These are phyloP conservation scores for Drosophila macrospina DNA, from an alignment of 2,888 invertebrate genomes.

Conservation along the genomic window DNA sequence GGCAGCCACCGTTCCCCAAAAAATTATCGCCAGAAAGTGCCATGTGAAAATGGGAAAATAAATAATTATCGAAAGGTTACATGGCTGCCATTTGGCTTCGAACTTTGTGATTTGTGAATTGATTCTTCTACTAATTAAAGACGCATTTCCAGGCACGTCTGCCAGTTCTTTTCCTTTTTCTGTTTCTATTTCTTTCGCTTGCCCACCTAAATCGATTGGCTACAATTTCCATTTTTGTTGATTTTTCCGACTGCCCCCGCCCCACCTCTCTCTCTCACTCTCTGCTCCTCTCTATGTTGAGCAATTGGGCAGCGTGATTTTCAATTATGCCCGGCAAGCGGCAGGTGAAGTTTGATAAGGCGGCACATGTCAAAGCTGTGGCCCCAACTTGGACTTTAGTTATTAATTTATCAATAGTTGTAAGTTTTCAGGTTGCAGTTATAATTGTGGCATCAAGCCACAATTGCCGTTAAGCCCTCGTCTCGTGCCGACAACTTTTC, in stretches of 20 bases:
- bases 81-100: conserved; percentile 32
- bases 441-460: conserved; percentile 68
- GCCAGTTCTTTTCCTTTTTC: neutral
- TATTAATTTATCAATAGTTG: conserved; percentile 24
- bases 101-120: conserved; percentile 22
- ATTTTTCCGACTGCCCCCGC: no score
- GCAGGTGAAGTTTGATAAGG: conserved; percentile 14
- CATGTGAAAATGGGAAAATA: conserved; percentile 73
- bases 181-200: conserved; percentile 1
- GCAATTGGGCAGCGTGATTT: conserved; percentile 78
- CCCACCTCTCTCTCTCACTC: no score
- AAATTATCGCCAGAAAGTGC: conserved; percentile 66
- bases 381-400: conserved; percentile 18
- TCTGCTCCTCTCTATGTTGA: conserved; percentile 6
- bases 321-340: conserved; percentile 62
- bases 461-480: conserved; percentile 68
- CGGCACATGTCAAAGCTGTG: conserved; percentile 72
- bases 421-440: conserved; percentile 35
- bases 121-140: conserved; percentile 70
- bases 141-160: conserved; percentile 50
- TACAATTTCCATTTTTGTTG: conserved; percentile 78
- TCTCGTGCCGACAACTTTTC: conserved; percentile 67
- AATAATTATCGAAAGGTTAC: conserved; percentile 72
- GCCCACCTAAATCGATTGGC: conserved; percentile 70
- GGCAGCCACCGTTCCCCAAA: conserved; percentile 42